These are phyloP conservation scores for Cossypha niveicapilla DNA, from an alignment of 2,797 vertebrate genomes.

Conservation along the genomic window DNA sequence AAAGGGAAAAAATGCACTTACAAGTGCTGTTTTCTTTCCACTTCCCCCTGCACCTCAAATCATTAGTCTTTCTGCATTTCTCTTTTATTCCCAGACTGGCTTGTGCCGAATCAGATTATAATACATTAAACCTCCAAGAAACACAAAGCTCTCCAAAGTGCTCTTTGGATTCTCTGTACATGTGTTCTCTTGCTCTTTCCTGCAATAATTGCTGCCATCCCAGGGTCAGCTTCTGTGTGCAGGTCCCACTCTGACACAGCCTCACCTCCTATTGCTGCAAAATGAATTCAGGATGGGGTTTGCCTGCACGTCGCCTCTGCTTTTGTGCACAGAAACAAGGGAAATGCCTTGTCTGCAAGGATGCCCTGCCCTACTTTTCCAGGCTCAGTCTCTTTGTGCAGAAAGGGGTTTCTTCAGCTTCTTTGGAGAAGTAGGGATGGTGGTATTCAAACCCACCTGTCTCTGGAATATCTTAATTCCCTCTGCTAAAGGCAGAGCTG, in stretches of 20 bases:
- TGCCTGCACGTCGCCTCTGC: accelerated
- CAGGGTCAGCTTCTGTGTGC: background rate
- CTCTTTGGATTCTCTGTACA: conserved; percentile 20
- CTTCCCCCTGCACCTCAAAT: conserved; percentile 38
- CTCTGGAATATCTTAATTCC: background rate
- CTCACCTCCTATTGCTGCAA: background rate
- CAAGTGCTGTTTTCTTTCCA: conserved; percentile 58
- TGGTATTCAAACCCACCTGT: background rate
- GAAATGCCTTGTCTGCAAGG: background rate
- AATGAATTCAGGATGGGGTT: background rate
- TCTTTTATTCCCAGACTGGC: conserved; percentile 64
- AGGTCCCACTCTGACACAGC: background rate
- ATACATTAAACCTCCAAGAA: conserved; percentile 68
- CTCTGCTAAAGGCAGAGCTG: background rate
- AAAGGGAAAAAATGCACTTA: conserved; percentile 61
- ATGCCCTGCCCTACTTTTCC: background rate
- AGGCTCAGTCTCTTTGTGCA: background rate
- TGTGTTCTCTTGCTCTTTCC: background rate
- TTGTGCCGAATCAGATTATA: conserved; percentile 68
- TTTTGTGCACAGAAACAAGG: background rate
- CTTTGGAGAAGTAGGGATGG: background rate
- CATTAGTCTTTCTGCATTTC: conserved; percentile 65
- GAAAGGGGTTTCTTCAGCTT: background rate
- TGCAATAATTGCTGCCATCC: conserved; percentile 25
- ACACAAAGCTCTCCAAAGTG: conserved; percentile 64